These are phyloP conservation scores for Centropyge bicolor DNA, from an alignment of 2,797 vertebrate species.

Conservation along the genomic window DNA sequence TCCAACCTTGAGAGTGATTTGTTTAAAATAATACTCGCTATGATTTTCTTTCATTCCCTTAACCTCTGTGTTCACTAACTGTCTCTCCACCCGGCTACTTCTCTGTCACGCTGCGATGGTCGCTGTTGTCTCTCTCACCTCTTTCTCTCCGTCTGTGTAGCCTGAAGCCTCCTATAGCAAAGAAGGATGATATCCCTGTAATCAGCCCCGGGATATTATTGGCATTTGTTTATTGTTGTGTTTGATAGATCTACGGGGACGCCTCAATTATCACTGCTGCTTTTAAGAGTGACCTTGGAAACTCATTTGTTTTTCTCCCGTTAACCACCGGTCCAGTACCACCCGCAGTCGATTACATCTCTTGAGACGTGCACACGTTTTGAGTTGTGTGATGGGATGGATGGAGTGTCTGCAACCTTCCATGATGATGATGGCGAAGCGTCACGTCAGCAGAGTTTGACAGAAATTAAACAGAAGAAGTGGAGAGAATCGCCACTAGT, in stretches of 20 bases:
- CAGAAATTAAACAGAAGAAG: conserved; percentile 37
- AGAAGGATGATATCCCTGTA: conserved; percentile 61
- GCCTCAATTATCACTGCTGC: conserved; percentile 79
- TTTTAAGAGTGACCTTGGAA: conserved; percentile 88
- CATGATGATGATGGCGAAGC: conserved; percentile 37
- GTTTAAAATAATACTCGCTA: background rate
- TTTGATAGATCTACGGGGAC: conserved; percentile 84
- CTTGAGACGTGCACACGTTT: conserved; percentile 47
- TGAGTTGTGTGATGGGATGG: no score
- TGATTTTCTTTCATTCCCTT: conserved; percentile 34
- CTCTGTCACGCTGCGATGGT: conserved; percentile 7
- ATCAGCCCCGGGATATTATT: conserved; percentile 77
- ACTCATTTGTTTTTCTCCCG: conserved; percentile 84
- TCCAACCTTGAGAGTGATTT: conserved; percentile 2
- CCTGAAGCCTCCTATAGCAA: conserved; percentile 29
- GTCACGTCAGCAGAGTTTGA: conserved; percentile 34
- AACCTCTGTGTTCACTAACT: conserved; percentile 23
- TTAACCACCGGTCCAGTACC: conserved; percentile 80
- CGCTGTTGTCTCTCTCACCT: conserved; percentile 20
- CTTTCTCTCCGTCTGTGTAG: conserved; percentile 21
- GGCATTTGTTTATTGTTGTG: conserved; percentile 82
- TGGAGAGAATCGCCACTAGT: background rate
- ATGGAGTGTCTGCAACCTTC: no score
- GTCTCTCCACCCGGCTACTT: conserved; percentile 3
- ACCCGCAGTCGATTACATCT: conserved; percentile 66